A percentile compares a stretch with the other conserved stretches of the same genome.
Evolutionary conservation across 30 jellyfish, hydroid and myxozoan species (phyloP).

Genomic region (Calvadosia cruxmelitensis): DNA sequence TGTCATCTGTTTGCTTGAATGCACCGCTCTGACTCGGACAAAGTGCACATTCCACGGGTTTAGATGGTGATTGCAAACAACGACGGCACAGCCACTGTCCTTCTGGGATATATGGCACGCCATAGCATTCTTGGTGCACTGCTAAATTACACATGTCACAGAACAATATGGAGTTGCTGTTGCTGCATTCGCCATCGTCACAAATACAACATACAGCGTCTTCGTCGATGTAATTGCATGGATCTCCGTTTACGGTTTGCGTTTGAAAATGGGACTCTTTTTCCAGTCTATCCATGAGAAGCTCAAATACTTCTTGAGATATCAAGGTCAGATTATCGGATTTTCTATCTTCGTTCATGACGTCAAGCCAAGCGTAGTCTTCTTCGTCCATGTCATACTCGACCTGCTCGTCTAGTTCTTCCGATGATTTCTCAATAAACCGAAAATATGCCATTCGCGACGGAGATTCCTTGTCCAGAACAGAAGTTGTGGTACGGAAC

Average conservation of each 20-base stretch:
- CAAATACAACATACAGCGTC: slow-evolving; percentile 99
- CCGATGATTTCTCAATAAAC: slow-evolving; percentile 72
- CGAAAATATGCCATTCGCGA: slow-evolving; percentile 57
- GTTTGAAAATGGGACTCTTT: slow-evolving; percentile 96
- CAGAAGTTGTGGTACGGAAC: slow-evolving; percentile 29
- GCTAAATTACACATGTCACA: slow-evolving; percentile 99
- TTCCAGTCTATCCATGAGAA: slow-evolving; percentile 88
- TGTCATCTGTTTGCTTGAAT: slow-evolving; percentile 90
- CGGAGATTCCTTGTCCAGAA: slow-evolving; percentile 14
- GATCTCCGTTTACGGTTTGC: slow-evolving; percentile 91
- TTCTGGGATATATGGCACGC: slow-evolving; percentile 98
- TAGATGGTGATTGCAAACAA: slow-evolving; percentile 93
- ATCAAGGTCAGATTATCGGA: slow-evolving; percentile 43
- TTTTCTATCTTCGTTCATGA: slow-evolving; percentile 71
- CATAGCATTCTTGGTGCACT: slow-evolving; percentile 98
- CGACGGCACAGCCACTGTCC: slow-evolving; percentile 99
- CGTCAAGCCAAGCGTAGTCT: slow-evolving; percentile 86
- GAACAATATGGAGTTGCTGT: slow-evolving; percentile 80
- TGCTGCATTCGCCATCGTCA: slow-evolving; percentile 94
- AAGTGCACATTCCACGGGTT: slow-evolving; percentile 82
- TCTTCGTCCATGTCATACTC: slow-evolving; percentile 99
- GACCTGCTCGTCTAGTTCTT: slow-evolving; percentile 87
- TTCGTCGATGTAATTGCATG: slow-evolving; percentile 84
- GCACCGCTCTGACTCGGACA: slow-evolving; percentile 98
- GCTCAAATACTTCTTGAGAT: slow-evolving; percentile 74